Percentiles rank a stretch among this genome's conserved stretches.
phyloP scores from a whole-genome alignment of 2,113 vertebrate genomes.

The Struthidea cinerea region DNA sequence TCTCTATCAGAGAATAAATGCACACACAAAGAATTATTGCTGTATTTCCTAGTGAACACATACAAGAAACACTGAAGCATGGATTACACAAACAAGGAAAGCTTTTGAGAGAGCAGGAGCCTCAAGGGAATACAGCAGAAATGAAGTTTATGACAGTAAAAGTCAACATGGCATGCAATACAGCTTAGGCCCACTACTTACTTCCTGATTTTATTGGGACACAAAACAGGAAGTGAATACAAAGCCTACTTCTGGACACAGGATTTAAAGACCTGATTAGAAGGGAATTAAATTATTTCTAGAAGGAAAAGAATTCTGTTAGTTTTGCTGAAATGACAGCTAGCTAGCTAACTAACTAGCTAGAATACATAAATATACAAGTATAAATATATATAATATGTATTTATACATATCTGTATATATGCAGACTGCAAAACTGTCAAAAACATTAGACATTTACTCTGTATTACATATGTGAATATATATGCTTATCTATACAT shows the following conservation, averaged over 20 bases:
- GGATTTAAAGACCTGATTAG: not conserved
- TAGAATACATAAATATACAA: not conserved
- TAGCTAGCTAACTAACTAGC: not conserved
- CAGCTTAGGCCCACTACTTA: not conserved
- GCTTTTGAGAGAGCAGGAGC: not conserved
- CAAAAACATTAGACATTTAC: not conserved
- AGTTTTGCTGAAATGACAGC: not conserved
- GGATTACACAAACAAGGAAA: not conserved
- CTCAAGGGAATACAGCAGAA: not conserved
- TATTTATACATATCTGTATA: not conserved
- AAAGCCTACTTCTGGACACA: not conserved
- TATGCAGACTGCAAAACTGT: not conserved
- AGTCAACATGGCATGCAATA: not conserved
- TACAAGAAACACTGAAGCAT: not conserved
- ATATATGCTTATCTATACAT: not conserved
- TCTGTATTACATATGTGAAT: not conserved
- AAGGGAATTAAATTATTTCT: not conserved
- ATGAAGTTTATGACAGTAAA: rapidly evolving
- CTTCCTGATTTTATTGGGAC: not conserved
- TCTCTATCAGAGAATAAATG: not conserved
- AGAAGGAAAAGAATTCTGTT: not conserved
- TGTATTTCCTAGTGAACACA: not conserved
- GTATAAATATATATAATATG: not conserved
- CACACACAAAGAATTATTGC: not conserved
- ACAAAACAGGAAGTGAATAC: not conserved